Conservation (phyloP, 1,140 invertebrate genomes). For the Hormaphis cornu region DNA sequence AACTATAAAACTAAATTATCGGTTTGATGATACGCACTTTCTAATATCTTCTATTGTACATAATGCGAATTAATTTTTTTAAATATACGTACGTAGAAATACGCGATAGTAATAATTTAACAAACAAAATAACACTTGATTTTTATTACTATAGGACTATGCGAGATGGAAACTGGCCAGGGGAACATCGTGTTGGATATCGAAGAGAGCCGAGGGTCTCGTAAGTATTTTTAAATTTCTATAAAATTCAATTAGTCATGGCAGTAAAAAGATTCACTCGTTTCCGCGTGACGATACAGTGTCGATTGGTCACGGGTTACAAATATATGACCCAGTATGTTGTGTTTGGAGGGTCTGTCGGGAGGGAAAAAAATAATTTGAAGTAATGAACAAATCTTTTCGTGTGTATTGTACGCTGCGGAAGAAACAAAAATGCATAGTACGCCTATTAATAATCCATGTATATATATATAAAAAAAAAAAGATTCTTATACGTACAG, state of each 20-base stretch:
- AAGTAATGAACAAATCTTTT: not conserved
- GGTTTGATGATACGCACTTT: too few relatives aligned
- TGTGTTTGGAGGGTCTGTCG: not conserved
- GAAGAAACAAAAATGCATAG: not conserved
- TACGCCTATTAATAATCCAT: too few relatives aligned
- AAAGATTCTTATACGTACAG: too few relatives aligned
- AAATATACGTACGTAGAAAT: too few relatives aligned
- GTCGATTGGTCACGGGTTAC: not conserved
- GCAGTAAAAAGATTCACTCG: not conserved
- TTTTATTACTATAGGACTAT: conserved; percentile 55
- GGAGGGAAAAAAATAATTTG: not conserved
- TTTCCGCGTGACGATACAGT: not conserved
- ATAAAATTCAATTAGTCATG: conserved; percentile 4
- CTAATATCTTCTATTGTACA: too few relatives aligned
- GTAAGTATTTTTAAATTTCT: conserved; percentile 53
- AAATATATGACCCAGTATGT: not conserved
- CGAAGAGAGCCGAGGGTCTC: conserved; percentile 71
- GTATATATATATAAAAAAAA: too few relatives aligned
- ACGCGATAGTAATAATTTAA: too few relatives aligned
- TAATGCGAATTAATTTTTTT: too few relatives aligned
- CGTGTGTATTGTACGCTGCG: not conserved
- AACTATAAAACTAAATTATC: too few relatives aligned
- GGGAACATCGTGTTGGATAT: conserved; percentile 83
- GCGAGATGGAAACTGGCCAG: conserved; percentile 71
- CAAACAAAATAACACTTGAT: too few relatives aligned